A percentile compares a stretch with the other conserved stretches of the same genome.
Conservation (phyloP, 2,888 invertebrate genomes). For the Meta bourneti region DNA sequence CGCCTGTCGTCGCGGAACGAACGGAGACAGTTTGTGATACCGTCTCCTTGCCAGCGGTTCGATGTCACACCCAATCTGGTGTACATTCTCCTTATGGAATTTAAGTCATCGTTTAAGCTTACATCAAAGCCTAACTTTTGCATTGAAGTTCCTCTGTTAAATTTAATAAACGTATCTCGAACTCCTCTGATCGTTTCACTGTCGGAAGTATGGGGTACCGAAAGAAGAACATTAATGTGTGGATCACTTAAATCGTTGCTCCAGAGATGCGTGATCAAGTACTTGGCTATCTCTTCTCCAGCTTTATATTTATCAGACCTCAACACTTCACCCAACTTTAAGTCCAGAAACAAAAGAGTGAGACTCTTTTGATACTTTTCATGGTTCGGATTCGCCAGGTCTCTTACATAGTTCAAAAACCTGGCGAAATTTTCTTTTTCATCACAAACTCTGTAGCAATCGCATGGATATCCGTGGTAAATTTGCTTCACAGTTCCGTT, state of each 20-base stretch:
- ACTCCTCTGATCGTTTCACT: constrained; percentile 76
- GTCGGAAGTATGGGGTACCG: constrained; percentile 77
- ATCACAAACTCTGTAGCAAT: constrained; percentile 77
- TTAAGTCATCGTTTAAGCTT: constrained; percentile 77
- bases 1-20: constrained; percentile 77
- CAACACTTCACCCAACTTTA: constrained; percentile 76
- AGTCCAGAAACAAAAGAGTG: constrained; percentile 77
- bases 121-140: constrained; percentile 77
- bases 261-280: constrained; percentile 77
- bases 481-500: constrained; percentile 72
- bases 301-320: constrained; percentile 76
- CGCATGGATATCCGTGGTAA: constrained; percentile 77
- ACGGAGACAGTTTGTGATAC: constrained; percentile 77
- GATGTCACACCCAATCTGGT: constrained; percentile 64
- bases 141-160: constrained; percentile 45
- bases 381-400: constrained; percentile 53
- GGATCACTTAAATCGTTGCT: constrained; percentile 65
- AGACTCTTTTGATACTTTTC: constrained; percentile 68
- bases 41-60: constrained; percentile 78
- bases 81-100: constrained; percentile 77
- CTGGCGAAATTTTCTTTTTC: constrained; percentile 68
- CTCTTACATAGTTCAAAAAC: constrained; percentile 66
- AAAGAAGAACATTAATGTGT: constrained; percentile 73
- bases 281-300: constrained; percentile 77
- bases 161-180: constrained; percentile 76